Base-by-base conservation (phyloP, 2,888 invertebrate genomes). In the Diloba caeruleocephala region DNA sequence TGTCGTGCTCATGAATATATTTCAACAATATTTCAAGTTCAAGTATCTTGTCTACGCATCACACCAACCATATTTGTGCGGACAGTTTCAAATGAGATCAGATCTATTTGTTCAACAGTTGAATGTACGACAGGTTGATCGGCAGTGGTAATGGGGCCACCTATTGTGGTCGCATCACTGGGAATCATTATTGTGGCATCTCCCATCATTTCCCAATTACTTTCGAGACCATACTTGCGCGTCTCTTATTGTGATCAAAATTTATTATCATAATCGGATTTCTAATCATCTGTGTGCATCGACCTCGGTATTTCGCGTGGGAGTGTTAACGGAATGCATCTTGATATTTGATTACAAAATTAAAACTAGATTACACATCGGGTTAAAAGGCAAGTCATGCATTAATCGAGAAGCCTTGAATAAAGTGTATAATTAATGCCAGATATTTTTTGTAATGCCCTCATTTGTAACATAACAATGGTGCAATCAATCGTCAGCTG, bases 301-400 rank as follows among this genome's bases (percentile, higher is more conserved):
- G 68, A 65, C 81, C 80, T 81, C 80, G 79, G 71, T 76, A 77
- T 75, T 81, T 76, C 44, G 63, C 64, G 69, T 74, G 70, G 68
- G 74, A 74, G 61, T 45, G 49, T 55, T 60, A 55, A 60, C 37
- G 49, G 59, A 67, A 62, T 69, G 63, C 73, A 71, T 64, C 66
- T 68, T 33, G 43, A 49, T 54, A 54, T 64, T 58, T 32, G 44
- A 58, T 72, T 72, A 59, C 70, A 70, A 66, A 57, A 71, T 64
- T 54, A 59, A 51, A 72, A 70, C 53, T 66, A 59, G 63, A 72
- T 72, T 72, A 64, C 54, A 62, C 57, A 67, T 60, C 45, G 43
- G 59, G 43, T 70, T 51, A 54, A 58, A 64, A 60, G 54, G 53
- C 57, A 69, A 69, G 56, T 73, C 60, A 63, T 63, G 57, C 62